Conservation (phyloP, 2,888 invertebrate genomes). For the Melikaiella ostensackeni region DNA sequence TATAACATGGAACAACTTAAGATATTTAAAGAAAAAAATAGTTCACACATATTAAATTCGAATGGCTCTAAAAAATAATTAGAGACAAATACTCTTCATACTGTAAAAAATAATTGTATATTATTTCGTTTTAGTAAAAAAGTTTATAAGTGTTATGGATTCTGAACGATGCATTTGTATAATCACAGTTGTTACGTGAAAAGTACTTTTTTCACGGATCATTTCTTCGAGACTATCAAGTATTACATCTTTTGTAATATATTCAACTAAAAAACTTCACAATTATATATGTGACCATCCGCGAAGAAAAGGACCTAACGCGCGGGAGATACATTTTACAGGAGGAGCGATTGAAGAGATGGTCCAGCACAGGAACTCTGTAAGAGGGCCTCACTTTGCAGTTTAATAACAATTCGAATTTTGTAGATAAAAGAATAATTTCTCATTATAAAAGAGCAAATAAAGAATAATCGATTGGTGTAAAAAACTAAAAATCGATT, state of each 20-base stretch:
- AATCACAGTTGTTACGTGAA: conserved; percentile 31
- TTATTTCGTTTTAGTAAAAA: conserved; percentile 7
- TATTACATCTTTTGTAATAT: neutral
- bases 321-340: no score
- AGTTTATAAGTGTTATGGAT: conserved; percentile 3
- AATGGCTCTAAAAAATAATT: neutral
- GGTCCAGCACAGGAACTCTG: no score
- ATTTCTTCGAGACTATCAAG: conserved; percentile 1
- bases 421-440: no score
- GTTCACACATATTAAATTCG: neutral
- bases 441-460: no score
- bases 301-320: no score
- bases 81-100: neutral
- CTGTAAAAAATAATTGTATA: neutral
- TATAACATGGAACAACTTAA: conserved; percentile 18
- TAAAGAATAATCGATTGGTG: no score
- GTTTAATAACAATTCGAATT: no score
- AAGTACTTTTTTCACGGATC: conserved; percentile 6
- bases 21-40: neutral
- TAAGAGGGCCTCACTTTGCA: no score
- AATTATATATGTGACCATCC: no score
- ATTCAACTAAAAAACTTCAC: conserved; percentile 5
- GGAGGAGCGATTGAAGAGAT: no score
- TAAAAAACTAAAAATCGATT: no score
- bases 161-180: conserved; percentile 20